Evolutionary conservation across 1,140 invertebrate species (phyloP).

Genomic region (Cephus cinctus): DNA sequence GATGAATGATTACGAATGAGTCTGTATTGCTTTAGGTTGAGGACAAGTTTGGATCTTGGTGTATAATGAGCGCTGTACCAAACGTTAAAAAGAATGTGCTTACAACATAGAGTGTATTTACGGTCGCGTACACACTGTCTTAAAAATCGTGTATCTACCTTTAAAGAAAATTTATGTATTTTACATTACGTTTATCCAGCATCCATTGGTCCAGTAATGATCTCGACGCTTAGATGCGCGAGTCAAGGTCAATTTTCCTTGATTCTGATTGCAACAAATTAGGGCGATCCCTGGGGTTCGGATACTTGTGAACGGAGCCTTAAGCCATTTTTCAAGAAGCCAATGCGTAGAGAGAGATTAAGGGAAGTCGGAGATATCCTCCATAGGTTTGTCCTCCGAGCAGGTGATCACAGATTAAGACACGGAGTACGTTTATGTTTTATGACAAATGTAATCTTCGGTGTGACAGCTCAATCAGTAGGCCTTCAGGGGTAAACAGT

Average conservation of each 20-base stretch:
- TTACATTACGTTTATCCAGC: not conserved
- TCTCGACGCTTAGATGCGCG: not conserved
- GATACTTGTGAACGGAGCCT: not conserved
- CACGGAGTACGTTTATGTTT: constrained; percentile 24
- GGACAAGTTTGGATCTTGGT: constrained; percentile 13
- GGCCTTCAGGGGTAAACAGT: constrained; percentile 18
- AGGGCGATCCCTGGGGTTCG: not conserved
- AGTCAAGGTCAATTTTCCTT: not conserved
- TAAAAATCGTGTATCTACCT: not conserved
- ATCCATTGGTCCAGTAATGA: not conserved
- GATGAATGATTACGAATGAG: constrained; percentile 8
- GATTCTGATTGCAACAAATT: too few relatives aligned
- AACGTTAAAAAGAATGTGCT: constrained; percentile 13
- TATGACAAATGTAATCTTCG: constrained; percentile 39
- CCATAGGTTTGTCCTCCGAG: constrained; percentile 10
- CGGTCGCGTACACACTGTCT: constrained; percentile 4
- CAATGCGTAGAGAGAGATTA: constrained; percentile 7
- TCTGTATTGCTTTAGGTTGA: not conserved
- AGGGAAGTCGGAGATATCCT: too few relatives aligned
- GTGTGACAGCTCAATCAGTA: constrained; percentile 35
- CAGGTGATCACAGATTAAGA: constrained; percentile 27
- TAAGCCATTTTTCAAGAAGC: constrained; percentile 12
- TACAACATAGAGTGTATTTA: constrained; percentile 9
- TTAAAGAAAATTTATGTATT: constrained; percentile 1
- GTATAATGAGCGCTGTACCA: constrained; percentile 13